Evolutionary conservation across 2,888 invertebrate species (phyloP), one percentile per base, ranked within the genome.

Genomic region (Apamea sordens): DNA sequence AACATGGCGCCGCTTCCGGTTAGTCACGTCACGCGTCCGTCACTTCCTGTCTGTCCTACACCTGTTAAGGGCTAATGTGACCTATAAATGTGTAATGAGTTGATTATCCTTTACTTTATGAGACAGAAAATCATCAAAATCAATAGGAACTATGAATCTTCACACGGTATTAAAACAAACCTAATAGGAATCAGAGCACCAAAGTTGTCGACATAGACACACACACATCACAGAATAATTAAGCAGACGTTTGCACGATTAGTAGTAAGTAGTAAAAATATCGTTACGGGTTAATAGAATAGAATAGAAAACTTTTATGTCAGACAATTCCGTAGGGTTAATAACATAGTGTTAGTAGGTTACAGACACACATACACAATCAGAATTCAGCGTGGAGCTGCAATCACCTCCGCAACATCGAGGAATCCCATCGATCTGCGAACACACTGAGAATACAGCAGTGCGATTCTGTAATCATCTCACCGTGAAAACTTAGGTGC

Each of bases 1-100:
- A 94, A 95, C 93, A 95, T 94, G 94, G 94, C 93, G 93, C 90
- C 92, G 91, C 87, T 93, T 94, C 95, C 95, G 94, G 92, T 53
- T 83, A 89, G 86, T 89, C 89, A 88, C 88, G 90, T 85, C 90
- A 89, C 89, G 90, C 85, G 77, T 85, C 83, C 89, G 84, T 90
- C 90, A 91, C 90, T 89, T 92, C 92, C 92, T 87, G 85, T 75
- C 59, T 71, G 67, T 83, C 73, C 61, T 84, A 78, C 89, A 90
- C 85, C 89, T 89, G 89, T 89, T 89, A 80, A 87, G 85, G 89
- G 79, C 82, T 86, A 68, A 74, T 79, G 63, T 85, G 82, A 84
- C 79, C 79, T 83, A 80, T 84, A 80, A 85, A 89, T 64, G 61
- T 50, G 59, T 73, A 89, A 78, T 81, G 64, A 76, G 79, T 65